A percentile compares a stretch with the other conserved stretches of the same genome.
Conservation (phyloP, 2,888 invertebrate genomes). For the Ennomos quercinarius region DNA sequence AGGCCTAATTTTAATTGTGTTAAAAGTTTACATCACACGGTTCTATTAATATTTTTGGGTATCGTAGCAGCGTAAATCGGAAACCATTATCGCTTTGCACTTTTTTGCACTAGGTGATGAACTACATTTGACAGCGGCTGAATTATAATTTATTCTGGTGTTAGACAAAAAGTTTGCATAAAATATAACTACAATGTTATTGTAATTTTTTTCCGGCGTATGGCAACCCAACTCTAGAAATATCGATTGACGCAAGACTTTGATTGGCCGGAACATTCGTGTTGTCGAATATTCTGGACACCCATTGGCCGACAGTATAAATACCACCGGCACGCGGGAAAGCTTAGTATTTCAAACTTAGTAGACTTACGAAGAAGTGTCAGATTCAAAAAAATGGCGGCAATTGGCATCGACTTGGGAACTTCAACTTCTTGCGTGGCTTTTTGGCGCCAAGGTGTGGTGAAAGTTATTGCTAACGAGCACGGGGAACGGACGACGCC, state of each 20-base stretch:
- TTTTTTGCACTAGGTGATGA: too few species aligned
- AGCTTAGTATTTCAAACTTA: conserved; percentile 13
- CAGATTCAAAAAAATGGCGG: conserved; percentile 55
- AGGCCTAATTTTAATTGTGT: too few species aligned
- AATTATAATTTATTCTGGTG: too few species aligned
- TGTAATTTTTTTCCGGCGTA: conserved; percentile 1
- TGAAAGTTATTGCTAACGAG: conserved; percentile 68
- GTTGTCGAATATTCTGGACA: conserved; percentile 59
- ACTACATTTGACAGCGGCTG: too few species aligned
- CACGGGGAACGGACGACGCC: conserved; percentile 67
- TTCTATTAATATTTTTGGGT: too few species aligned
- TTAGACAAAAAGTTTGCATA: too few species aligned
- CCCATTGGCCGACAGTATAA: conserved; percentile 64
- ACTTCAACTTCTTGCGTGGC: conserved; percentile 69
- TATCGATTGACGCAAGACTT: conserved; percentile 42
- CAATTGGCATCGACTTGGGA: conserved; percentile 73
- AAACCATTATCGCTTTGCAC: too few species aligned
- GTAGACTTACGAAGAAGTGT: conserved; percentile 9
- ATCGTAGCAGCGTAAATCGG: too few species aligned
- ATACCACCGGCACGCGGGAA: conserved; percentile 50
- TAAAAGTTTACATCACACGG: too few species aligned
- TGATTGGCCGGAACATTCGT: conserved; percentile 57
- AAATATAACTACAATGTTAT: too few species aligned
- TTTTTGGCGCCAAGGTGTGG: conserved; percentile 61
- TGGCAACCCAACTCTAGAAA: conserved; percentile 63